Evolutionary conservation across 2,113 vertebrate species (phyloP).

Genomic region (Megaleporinus macrocephalus): DNA sequence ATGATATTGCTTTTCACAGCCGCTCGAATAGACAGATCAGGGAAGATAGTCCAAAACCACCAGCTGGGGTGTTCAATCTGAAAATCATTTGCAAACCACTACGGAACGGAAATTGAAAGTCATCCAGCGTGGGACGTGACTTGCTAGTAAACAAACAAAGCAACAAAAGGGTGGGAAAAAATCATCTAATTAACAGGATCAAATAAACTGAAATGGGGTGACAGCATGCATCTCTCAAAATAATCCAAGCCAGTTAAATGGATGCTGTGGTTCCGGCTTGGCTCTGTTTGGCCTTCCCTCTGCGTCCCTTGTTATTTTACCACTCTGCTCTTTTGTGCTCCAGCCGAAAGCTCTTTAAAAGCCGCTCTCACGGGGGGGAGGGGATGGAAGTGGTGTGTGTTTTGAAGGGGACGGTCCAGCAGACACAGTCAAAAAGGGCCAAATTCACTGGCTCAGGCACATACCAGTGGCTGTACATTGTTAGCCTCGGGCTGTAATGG

Average conservation of each 20-base stretch:
- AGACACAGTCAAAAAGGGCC: slow-evolving; percentile 37
- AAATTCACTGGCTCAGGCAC: slow-evolving; percentile 38
- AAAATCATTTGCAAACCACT: not conserved
- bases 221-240: slow-evolving; percentile 5
- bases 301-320: slow-evolving; percentile 50
- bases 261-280: slow-evolving; percentile 19
- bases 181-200: slow-evolving; percentile 2
- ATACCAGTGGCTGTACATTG: not conserved
- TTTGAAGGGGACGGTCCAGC: not conserved
- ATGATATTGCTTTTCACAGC: slow-evolving; percentile 5
- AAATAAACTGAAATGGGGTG: slow-evolving; percentile 14
- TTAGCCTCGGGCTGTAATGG: not conserved
- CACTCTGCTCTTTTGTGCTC: slow-evolving; percentile 38
- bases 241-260: slow-evolving; percentile 1
- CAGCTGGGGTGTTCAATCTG: slow-evolving; percentile 18
- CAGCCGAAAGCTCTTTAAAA: slow-evolving; percentile 30
- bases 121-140: not conserved
- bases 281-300: slow-evolving; percentile 40
- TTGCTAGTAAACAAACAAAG: slow-evolving; percentile 20
- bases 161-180: not conserved
- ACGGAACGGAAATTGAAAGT: slow-evolving; percentile 6
- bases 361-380: slow-evolving; percentile 4
- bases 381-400: slow-evolving; percentile 28
- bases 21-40: not conserved
- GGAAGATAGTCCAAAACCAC: not conserved